A percentile compares a stretch with the other conserved stretches of the same genome.
Conservation (phyloP, 2,797 vertebrate genomes). For the Gobionotothen gibberifrons region DNA sequence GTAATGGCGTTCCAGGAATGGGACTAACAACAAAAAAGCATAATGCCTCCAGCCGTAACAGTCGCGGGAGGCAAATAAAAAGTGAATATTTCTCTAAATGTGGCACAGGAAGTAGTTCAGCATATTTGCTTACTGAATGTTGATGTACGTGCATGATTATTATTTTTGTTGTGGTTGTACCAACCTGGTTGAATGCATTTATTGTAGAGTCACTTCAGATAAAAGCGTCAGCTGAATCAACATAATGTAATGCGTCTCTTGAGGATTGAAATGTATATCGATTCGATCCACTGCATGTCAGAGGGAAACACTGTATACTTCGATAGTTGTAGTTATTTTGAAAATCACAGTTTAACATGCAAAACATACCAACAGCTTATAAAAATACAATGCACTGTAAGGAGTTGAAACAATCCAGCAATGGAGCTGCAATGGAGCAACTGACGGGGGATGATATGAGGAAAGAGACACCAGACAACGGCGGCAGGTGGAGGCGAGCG, state of each 20-base stretch:
- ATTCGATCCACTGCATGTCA: not conserved
- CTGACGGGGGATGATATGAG: constrained; percentile 29
- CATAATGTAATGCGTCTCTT: not conserved
- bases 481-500: constrained; percentile 33
- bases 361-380: constrained; percentile 17
- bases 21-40: too few relatives aligned
- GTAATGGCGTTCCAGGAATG: too few relatives aligned
- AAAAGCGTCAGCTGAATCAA: not conserved
- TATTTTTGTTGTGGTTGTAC: not conserved
- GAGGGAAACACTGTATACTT: not conserved
- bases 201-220: not conserved
- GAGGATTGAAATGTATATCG: not conserved
- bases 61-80: too few relatives aligned
- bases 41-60: too few relatives aligned
- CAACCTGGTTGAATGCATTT: not conserved
- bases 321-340: constrained; percentile 2
- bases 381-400: not conserved
- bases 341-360: constrained; percentile 18
- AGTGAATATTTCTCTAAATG: too few relatives aligned
- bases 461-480: constrained; percentile 25
- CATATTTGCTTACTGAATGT: not conserved
- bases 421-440: constrained; percentile 10
- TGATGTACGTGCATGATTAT: not conserved
- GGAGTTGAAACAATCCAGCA: constrained; percentile 17
- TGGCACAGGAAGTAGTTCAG: not conserved